phyloP scores from a whole-genome alignment of 2,113 vertebrate genomes.

The Tonatia bakeri region DNA sequence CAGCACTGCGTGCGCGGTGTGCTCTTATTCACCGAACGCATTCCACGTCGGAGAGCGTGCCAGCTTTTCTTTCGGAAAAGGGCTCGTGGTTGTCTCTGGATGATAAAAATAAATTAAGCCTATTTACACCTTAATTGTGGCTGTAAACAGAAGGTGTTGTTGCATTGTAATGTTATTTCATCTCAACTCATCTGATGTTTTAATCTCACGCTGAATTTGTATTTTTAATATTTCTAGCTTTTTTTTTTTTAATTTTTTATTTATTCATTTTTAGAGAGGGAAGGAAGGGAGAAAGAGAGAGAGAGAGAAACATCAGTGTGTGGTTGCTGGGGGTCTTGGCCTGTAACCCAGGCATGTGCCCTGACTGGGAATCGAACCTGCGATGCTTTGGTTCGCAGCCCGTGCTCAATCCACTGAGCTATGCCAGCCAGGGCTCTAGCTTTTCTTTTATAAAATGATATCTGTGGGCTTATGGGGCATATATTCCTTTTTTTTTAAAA shows the following conservation, averaged over 20 bases:
- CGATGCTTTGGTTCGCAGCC: too few relatives aligned
- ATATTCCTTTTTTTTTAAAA: background rate
- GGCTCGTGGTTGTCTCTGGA: background rate
- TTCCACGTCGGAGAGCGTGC: background rate
- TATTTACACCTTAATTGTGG: background rate
- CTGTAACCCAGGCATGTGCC: too few relatives aligned
- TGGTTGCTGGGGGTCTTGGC: too few relatives aligned
- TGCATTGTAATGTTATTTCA: background rate
- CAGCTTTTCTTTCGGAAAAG: background rate
- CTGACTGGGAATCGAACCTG: too few relatives aligned
- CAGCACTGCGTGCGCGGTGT: background rate
- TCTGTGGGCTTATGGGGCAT: background rate
- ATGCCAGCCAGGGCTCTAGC: too few relatives aligned
- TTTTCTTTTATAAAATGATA: conserved; percentile 45
- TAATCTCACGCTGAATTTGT: background rate
- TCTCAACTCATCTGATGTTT: conserved; percentile 9
- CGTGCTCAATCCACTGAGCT: too few relatives aligned
- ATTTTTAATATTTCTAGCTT: background rate
- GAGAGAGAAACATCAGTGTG: too few relatives aligned
- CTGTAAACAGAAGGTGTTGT: background rate
- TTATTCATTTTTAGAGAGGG: too few relatives aligned
- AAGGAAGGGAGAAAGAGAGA: too few relatives aligned
- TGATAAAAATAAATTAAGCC: background rate
- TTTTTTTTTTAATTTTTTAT: too few relatives aligned
- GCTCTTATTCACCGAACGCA: background rate